Evolutionary conservation across 2,113 vertebrate genomes (phyloP).

Genomic region (Oreocharis arfaki): DNA sequence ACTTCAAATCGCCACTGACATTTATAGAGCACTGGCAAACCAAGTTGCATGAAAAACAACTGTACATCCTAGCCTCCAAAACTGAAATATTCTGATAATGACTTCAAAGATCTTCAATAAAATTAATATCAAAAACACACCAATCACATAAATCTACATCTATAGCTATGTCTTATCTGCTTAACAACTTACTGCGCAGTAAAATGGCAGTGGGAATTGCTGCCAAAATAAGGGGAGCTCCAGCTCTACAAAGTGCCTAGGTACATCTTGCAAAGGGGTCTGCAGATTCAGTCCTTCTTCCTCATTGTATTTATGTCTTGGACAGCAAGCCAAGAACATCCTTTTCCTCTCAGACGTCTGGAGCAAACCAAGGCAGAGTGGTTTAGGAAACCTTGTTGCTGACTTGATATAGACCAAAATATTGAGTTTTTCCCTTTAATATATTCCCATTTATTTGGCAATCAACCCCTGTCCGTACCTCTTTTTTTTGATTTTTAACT

Average conservation of each 20-base stretch:
- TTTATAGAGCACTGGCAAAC: neutral
- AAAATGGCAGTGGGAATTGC: neutral
- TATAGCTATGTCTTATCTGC: neutral
- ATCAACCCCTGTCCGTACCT: accelerated
- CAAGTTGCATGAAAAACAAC: neutral
- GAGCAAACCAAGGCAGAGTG: neutral
- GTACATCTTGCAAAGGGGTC: neutral
- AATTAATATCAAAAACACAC: neutral
- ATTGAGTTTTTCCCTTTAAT: neutral
- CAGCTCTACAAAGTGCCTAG: neutral
- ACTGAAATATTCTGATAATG: neutral
- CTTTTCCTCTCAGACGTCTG: neutral
- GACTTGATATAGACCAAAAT: neutral
- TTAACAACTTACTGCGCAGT: neutral
- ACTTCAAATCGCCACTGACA: neutral
- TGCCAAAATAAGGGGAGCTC: neutral
- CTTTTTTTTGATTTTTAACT: neutral
- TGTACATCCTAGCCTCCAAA: neutral
- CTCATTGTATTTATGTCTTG: neutral
- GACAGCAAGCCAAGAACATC: neutral
- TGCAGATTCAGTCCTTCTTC: neutral
- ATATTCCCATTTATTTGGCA: neutral
- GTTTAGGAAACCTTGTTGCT: neutral
- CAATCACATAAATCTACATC: neutral
- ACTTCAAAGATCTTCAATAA: neutral